These are phyloP conservation scores for Pharmacophagus antenor DNA, from an alignment of 2,888 invertebrate species.

Conservation along the genomic window DNA sequence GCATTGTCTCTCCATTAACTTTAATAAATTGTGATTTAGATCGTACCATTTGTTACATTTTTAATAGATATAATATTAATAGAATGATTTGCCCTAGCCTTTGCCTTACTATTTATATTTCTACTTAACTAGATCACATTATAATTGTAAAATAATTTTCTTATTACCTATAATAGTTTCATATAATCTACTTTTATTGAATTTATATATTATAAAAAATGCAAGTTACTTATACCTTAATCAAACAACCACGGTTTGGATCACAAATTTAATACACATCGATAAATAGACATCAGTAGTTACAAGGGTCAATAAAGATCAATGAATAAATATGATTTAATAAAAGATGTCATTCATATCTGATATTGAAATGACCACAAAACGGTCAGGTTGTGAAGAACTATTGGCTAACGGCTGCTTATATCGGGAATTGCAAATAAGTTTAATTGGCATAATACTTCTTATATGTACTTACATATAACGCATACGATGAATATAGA, in stretches of 20 bases:
- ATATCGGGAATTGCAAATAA: slow-evolving; percentile 20
- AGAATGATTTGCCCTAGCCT: no score
- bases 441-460: slow-evolving; percentile 14
- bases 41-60: slow-evolving; percentile 9
- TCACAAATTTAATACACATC: background rate
- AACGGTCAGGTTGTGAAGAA: slow-evolving; percentile 15
- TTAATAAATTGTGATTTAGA: slow-evolving; percentile 19
- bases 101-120: background rate
- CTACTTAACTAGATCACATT: background rate
- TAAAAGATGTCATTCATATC: background rate
- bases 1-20: slow-evolving; percentile 5
- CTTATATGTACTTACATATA: no score
- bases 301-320: background rate
- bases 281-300: background rate
- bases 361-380: background rate
- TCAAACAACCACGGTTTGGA: background rate
- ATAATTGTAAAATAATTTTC: background rate
- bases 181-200: no score
- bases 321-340: background rate
- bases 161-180: background rate
- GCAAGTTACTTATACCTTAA: no score
- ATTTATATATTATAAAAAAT: no score
- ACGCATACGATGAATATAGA: no score
- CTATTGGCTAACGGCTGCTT: slow-evolving; percentile 23
- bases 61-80: slow-evolving; percentile 14